Base-by-base conservation (phyloP, 2,113 vertebrate species). In the Echinops telfairi region DNA sequence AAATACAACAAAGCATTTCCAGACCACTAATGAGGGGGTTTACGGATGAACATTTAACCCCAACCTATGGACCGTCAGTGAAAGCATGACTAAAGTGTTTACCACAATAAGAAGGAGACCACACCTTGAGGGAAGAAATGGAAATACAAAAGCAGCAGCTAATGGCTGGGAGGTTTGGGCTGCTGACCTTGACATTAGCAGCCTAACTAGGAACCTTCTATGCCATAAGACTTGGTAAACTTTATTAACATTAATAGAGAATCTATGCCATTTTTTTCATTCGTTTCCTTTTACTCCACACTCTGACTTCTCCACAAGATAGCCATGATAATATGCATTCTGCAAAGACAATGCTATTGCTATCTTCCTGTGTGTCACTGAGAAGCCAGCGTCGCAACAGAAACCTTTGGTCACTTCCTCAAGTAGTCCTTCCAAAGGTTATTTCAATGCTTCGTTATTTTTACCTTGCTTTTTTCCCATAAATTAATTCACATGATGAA, bases 371-470 rank as follows among this genome's bases (percentile, higher is more conserved):
- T 90, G 79, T 77, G 76, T 88, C 78, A 81, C 36, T 23, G n/a
- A 83, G 31, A 83, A 70, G 79, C 76, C 76, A 87, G 7, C 58
- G 25, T 8, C 62, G n/a, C n/a, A 81, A n/a, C 40, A 71, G 43
- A 68, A 85, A 73, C 29, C 10, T 85, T 82, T 43, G 71, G 53
- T 31, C 33, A 92, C 6, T 92, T 83, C 25, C 91, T 92, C 73
- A 90, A 85, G 27, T 29, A 80, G 25, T 75, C 19, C 53, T 95
- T 89, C 27, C 66, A 92, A 89, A 90, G 20, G 20, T 76, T 60
- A 88, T 19, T 84, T 81, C 40, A 88, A 76, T 73, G 25, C 93
- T 60, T 75, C n/a, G 53, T 87, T 95, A 88, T 88, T 92, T 90
- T 94, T 71, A 60, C 57, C 71, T 92, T 79, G 10, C 83, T 94